These are phyloP conservation scores for Caloenas nicobarica DNA, from an alignment of 2,113 vertebrate genomes.

Conservation along the genomic window DNA sequence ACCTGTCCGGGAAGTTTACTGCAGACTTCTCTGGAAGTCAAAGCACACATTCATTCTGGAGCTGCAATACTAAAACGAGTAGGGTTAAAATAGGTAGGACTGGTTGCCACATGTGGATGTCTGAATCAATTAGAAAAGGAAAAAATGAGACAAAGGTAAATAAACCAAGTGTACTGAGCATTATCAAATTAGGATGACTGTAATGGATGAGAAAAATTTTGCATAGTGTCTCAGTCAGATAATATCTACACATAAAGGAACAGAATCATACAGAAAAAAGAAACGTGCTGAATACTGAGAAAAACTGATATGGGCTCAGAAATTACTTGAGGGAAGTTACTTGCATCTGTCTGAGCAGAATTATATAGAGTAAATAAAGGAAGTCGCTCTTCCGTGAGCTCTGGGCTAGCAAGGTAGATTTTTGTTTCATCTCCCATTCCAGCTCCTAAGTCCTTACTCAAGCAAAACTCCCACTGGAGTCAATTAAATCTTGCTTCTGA, in stretches of 20 bases:
- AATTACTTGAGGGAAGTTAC: neutral
- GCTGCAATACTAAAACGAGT: neutral
- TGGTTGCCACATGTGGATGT: neutral
- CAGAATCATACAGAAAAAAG: neutral
- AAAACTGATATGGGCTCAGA: neutral
- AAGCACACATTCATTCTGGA: neutral
- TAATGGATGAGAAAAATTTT: neutral
- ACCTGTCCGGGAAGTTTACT: neutral
- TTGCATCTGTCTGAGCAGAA: neutral
- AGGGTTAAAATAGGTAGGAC: neutral
- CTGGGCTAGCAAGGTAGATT: neutral
- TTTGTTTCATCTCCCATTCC: neutral
- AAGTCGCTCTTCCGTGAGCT: neutral
- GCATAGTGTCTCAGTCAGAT: neutral
- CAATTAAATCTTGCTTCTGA: neutral
- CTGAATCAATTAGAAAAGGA: neutral
- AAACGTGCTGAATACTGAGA: neutral
- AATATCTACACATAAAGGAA: neutral
- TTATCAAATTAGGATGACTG: neutral
- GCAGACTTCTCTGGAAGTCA: neutral
- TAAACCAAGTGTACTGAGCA: neutral
- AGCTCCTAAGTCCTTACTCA: neutral
- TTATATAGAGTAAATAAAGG: neutral
- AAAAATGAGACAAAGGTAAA: neutral
- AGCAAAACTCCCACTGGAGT: slow-evolving; percentile 1